A percentile compares a stretch with the other conserved stretches of the same genome.
phyloP scores from a whole-genome alignment of 2,888 invertebrate genomes.

The Serripes groenlandicus region DNA sequence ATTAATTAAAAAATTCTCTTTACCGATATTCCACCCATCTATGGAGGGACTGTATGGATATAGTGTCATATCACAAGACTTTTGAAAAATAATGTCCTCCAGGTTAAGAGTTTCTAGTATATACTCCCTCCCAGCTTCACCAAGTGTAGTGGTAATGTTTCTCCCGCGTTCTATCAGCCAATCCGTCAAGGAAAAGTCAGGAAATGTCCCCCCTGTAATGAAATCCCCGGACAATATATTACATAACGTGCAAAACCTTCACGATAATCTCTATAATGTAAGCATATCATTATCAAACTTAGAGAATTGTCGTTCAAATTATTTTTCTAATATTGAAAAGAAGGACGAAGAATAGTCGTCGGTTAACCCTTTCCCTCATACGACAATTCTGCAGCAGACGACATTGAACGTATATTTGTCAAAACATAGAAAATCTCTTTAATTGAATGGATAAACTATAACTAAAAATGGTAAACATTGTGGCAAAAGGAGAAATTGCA shows the following conservation, averaged over 20 bases:
- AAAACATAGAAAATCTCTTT: too few species aligned
- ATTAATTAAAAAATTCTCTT: too few species aligned
- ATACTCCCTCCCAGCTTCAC: conserved; percentile 26
- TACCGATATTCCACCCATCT: conserved; percentile 33
- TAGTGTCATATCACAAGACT: not conserved
- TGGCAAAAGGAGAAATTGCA: too few species aligned
- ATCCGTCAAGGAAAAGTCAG: conserved; percentile 18
- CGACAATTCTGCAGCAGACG: too few species aligned
- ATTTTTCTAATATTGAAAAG: too few species aligned
- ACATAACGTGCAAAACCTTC: too few species aligned
- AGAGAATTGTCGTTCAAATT: not conserved
- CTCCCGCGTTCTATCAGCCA: conserved; percentile 27
- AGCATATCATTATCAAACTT: not conserved
- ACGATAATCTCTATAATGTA: not conserved
- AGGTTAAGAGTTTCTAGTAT: conserved; percentile 10
- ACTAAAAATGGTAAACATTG: too few species aligned
- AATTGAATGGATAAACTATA: too few species aligned
- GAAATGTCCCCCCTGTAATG: not conserved
- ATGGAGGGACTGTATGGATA: conserved; percentile 10
- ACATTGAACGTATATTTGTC: too few species aligned
- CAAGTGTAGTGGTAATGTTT: not conserved
- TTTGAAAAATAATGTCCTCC: not conserved
- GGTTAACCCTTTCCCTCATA: too few species aligned
- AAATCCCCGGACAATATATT: too few species aligned
- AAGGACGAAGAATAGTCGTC: too few species aligned